These are phyloP conservation scores for Dolichopus griseipennis DNA, from an alignment of 2,888 invertebrate species.

Conservation along the genomic window DNA sequence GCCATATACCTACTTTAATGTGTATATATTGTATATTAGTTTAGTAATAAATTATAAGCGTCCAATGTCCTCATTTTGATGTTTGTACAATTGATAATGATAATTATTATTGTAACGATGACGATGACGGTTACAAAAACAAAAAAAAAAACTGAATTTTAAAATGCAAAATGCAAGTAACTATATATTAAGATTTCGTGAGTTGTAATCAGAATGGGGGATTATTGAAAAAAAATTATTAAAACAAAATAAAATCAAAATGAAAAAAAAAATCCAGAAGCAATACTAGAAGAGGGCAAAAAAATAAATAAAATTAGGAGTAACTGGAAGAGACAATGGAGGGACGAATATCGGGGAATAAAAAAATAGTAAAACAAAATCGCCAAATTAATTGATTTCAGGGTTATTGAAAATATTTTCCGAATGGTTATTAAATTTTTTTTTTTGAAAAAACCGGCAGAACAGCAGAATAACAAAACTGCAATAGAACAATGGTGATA, in stretches of 20 bases:
- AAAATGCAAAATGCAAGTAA: background rate
- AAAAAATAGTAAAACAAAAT: too few species aligned
- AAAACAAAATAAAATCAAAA: background rate
- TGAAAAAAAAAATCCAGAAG: background rate
- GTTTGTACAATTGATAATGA: background rate
- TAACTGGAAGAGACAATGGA: too few species aligned
- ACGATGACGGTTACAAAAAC: background rate
- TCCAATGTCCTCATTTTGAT: conserved; percentile 2
- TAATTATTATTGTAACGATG: background rate
- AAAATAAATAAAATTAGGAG: background rate
- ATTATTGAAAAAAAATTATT: background rate
- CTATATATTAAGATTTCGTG: background rate
- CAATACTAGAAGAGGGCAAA: background rate
- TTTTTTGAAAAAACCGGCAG: too few species aligned
- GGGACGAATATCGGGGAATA: background rate
- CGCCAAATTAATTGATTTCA: too few species aligned
- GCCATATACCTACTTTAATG: too few species aligned
- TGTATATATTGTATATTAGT: background rate
- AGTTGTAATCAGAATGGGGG: background rate
- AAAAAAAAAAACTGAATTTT: background rate
- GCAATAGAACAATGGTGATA: too few species aligned
- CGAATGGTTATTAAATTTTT: too few species aligned
- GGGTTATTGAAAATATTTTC: too few species aligned
- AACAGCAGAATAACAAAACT: too few species aligned
- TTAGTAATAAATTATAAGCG: background rate